phyloP scores from a whole-genome alignment of 2,797 vertebrate genomes.

The Chelon labrosus region DNA sequence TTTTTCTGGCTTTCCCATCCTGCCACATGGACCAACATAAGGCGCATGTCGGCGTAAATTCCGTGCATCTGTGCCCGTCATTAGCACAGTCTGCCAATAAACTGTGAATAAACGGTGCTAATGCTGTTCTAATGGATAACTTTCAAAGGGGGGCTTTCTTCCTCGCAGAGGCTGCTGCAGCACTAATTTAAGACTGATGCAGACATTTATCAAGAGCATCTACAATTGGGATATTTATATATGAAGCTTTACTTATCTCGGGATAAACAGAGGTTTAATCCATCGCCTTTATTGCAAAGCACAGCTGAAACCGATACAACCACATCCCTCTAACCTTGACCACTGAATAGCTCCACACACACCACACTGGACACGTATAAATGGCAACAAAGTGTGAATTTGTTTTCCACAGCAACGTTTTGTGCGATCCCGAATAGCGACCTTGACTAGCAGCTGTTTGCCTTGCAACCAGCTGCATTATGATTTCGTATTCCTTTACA shows the following conservation, averaged over 20 bases:
- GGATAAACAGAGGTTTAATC: constrained; percentile 39
- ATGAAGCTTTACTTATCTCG: constrained; percentile 53
- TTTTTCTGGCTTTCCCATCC: constrained; percentile 7
- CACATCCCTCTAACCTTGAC: constrained; percentile 17
- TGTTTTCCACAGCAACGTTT: background rate
- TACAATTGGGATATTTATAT: constrained; percentile 54
- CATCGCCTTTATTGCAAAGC: constrained; percentile 9
- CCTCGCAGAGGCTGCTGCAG: constrained; percentile 43
- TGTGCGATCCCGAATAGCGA: constrained; percentile 47
- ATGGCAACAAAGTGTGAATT: constrained; percentile 9
- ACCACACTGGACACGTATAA: constrained; percentile 5
- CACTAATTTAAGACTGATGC: constrained; percentile 43
- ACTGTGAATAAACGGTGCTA: constrained; percentile 67
- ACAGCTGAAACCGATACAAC: constrained; percentile 21
- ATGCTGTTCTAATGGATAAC: constrained; percentile 66
- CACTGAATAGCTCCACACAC: background rate
- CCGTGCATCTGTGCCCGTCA: constrained; percentile 61
- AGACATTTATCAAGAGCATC: constrained; percentile 16
- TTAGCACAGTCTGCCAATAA: constrained; percentile 64
- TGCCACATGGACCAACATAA: constrained; percentile 54
- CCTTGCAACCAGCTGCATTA: constrained; percentile 33
- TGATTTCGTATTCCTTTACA: constrained; percentile 47
- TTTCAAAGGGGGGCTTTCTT: constrained; percentile 48
- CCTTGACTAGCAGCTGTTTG: constrained; percentile 64
- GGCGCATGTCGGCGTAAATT: constrained; percentile 51